Conservation (phyloP, 2,888 invertebrate genomes). For the Glyphotaelius pellucidus region DNA sequence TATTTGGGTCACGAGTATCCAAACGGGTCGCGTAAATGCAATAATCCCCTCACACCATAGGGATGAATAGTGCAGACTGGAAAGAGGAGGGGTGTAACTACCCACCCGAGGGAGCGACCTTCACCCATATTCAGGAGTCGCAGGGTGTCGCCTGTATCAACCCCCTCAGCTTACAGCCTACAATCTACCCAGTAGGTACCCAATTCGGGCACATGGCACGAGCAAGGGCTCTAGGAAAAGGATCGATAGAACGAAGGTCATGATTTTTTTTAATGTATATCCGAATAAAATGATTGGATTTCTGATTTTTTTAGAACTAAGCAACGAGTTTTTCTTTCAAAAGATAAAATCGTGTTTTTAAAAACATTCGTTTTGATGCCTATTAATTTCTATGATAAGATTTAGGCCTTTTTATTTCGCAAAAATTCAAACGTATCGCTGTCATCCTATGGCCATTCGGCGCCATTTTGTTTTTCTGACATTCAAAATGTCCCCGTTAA, state of each 20-base stretch:
- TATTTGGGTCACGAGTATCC: background rate
- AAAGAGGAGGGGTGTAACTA: background rate
- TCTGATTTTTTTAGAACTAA: no score
- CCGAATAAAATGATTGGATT: background rate
- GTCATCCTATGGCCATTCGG: no score
- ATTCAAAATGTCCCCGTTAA: no score
- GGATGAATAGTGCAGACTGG: background rate
- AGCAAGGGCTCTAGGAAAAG: background rate
- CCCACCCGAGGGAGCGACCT: background rate
- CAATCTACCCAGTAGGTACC: background rate
- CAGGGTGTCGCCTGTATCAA: background rate
- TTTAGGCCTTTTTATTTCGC: no score
- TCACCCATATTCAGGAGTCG: background rate
- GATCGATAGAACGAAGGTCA: background rate
- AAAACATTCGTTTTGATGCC: no score
- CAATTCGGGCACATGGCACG: background rate
- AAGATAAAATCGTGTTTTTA: no score
- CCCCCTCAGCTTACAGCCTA: background rate
- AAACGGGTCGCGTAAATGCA: background rate
- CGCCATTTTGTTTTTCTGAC: no score
- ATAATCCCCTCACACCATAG: background rate
- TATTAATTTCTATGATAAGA: no score
- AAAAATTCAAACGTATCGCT: no score
- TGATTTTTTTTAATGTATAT: background rate
- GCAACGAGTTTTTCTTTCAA: no score